Percentiles rank a stretch among this genome's conserved stretches.
Conservation (phyloP, 2,888 invertebrate species). For the Augiades crinisus region DNA sequence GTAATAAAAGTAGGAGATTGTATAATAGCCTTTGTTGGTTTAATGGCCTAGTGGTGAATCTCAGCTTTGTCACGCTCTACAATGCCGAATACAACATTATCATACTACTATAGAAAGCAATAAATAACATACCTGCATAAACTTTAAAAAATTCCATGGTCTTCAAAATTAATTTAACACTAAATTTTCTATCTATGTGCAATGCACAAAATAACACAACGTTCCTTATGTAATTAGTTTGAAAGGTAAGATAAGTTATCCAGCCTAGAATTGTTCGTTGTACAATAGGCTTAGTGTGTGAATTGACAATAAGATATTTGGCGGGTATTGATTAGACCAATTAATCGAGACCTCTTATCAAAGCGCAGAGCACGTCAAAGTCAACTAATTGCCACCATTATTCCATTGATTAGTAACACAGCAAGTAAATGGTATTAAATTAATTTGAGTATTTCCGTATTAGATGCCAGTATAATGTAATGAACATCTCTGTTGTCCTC, state of each 20-base stretch:
- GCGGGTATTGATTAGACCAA: constrained; percentile 30
- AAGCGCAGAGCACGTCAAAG: constrained; percentile 45
- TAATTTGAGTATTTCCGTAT: constrained; percentile 47
- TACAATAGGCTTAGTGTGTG: constrained; percentile 1
- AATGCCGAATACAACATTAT: too few relatives aligned
- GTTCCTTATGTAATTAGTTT: not conserved
- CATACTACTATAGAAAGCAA: too few relatives aligned
- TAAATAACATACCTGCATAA: too few relatives aligned
- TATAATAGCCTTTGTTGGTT: too few relatives aligned
- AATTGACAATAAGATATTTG: constrained; percentile 20
- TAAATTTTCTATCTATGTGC: too few relatives aligned
- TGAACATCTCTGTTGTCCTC: constrained; percentile 5
- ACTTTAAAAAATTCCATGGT: too few relatives aligned
- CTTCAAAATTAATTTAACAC: too few relatives aligned
- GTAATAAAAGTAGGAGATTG: too few relatives aligned
- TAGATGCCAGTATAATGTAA: constrained; percentile 19
- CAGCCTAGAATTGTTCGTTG: not conserved
- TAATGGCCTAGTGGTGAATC: too few relatives aligned
- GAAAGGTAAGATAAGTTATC: not conserved
- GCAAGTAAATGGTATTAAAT: constrained; percentile 55
- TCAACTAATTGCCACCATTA: constrained; percentile 67
- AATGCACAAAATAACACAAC: too few relatives aligned
- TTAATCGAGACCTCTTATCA: constrained; percentile 40
- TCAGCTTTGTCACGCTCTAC: too few relatives aligned
- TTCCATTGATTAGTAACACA: constrained; percentile 58